A percentile compares a stretch with the other conserved stretches of the same genome.
Evolutionary conservation across 1,140 invertebrate species (phyloP).

Genomic region (Drosophila nigromelanica): DNA sequence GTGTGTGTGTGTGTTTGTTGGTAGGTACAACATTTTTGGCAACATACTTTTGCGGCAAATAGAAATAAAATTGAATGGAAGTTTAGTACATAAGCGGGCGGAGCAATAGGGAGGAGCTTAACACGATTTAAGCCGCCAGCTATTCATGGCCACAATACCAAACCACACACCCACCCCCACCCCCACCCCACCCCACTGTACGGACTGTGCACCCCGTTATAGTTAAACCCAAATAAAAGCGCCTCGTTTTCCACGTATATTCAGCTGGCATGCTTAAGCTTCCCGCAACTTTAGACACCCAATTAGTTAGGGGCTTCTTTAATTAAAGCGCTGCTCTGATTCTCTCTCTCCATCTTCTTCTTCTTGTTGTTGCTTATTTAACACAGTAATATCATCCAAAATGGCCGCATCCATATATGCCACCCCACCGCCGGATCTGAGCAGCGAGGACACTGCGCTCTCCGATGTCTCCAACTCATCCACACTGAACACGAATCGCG

Average conservation of each 20-base stretch:
- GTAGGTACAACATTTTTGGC: slow-evolving; percentile 63
- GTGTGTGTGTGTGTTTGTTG: slow-evolving; percentile 46
- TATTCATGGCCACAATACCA: slow-evolving; percentile 35
- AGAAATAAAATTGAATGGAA: slow-evolving; percentile 66
- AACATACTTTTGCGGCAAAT: slow-evolving; percentile 61
- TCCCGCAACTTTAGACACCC: slow-evolving; percentile 53
- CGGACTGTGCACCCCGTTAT: slow-evolving; percentile 1
- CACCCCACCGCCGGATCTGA: slow-evolving; percentile 84
- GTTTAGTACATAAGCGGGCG: slow-evolving; percentile 32
- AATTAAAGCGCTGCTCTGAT: slow-evolving; percentile 53
- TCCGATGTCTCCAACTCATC: slow-evolving; percentile 84
- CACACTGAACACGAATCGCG: slow-evolving; percentile 73
- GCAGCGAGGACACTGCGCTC: slow-evolving; percentile 83
- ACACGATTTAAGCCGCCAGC: slow-evolving; percentile 62
- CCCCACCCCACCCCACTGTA: background rate
- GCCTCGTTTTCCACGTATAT: slow-evolving; percentile 17
- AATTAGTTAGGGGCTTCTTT: slow-evolving; percentile 59
- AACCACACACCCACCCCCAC: background rate
- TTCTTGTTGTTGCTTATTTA: slow-evolving; percentile 24
- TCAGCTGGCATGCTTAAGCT: slow-evolving; percentile 52
- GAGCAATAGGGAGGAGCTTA: slow-evolving; percentile 23
- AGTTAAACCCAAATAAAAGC: slow-evolving; percentile 35
- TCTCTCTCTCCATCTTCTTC: slow-evolving; percentile 8
- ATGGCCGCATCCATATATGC: slow-evolving; percentile 84
- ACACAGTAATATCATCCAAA: slow-evolving; percentile 82